phyloP scores from a whole-genome alignment of 2,113 vertebrate genomes.

The Brienomyrus longianalis region DNA sequence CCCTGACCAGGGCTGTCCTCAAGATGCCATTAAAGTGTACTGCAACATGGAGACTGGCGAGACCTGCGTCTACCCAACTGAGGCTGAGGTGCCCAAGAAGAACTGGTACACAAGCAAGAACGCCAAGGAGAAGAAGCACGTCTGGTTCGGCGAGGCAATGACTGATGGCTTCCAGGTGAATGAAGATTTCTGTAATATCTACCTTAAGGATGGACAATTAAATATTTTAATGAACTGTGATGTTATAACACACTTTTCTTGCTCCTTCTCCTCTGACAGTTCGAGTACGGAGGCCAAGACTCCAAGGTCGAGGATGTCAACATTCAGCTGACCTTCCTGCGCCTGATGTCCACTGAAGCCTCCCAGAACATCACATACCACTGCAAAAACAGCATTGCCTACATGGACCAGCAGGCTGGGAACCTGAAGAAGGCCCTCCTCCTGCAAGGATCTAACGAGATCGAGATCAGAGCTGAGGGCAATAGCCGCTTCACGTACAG shows the following conservation, averaged over 20 bases:
- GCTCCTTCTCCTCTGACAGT: conserved; percentile 52
- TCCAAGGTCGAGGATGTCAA: conserved; percentile 82
- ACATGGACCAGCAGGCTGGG: conserved; percentile 83
- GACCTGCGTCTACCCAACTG: conserved; percentile 78
- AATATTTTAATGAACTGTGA: not conserved
- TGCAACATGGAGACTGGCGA: conserved; percentile 96
- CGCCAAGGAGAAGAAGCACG: conserved; percentile 87
- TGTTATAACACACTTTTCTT: not conserved
- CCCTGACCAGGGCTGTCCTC: conserved; percentile 95
- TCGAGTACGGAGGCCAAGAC: conserved; percentile 81
- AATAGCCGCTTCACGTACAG: conserved; percentile 97
- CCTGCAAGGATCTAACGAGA: conserved; percentile 95
- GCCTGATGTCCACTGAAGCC: conserved; percentile 95
- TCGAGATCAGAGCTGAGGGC: conserved; percentile 96
- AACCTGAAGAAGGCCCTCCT: conserved; percentile 96
- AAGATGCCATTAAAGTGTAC: conserved; percentile 95
- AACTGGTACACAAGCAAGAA: conserved; percentile 94
- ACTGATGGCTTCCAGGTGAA: conserved; percentile 84
- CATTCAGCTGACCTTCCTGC: conserved; percentile 97
- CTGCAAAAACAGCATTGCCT: conserved; percentile 98
- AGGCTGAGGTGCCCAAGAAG: conserved; percentile 72
- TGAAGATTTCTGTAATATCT: not conserved
- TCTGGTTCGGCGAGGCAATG: conserved; percentile 96
- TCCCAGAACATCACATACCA: conserved; percentile 98
- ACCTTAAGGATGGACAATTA: not conserved